Conservation (phyloP, 2,113 vertebrate species). For the Psilopsiagon aurifrons region DNA sequence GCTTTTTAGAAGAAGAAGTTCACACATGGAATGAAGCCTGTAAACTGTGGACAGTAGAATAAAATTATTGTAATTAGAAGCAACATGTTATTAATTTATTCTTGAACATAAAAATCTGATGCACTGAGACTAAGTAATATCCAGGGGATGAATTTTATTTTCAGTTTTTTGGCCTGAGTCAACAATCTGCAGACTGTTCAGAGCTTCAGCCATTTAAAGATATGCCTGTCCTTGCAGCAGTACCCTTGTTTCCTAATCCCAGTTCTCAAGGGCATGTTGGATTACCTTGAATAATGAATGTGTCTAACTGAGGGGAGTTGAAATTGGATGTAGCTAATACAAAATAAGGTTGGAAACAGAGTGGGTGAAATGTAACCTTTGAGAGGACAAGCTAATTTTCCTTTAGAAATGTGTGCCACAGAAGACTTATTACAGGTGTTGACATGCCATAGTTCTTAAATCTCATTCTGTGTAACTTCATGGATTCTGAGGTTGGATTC, state of each 20-base stretch:
- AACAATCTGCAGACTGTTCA: background rate
- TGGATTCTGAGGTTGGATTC: background rate
- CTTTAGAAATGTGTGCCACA: background rate
- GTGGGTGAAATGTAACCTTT: background rate
- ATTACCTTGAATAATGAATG: constrained; percentile 13
- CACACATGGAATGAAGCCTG: background rate
- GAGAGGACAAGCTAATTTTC: background rate
- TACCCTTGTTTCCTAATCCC: background rate
- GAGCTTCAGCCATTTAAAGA: background rate
- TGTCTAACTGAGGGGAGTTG: background rate
- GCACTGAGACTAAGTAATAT: background rate
- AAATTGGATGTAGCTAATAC: background rate
- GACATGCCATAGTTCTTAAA: background rate
- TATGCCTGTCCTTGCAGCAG: background rate
- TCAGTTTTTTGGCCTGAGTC: background rate
- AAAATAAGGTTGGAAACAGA: background rate
- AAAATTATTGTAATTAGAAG: background rate
- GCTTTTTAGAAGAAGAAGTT: background rate
- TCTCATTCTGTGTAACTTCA: background rate
- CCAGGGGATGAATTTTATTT: background rate
- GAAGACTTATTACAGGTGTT: background rate
- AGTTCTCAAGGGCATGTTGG: constrained; percentile 7
- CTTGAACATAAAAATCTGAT: background rate
- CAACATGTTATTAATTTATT: background rate
- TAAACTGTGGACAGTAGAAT: background rate